phyloP scores from a whole-genome alignment of 2,113 vertebrate species.

The Ictidomys tridecemlineatus region DNA sequence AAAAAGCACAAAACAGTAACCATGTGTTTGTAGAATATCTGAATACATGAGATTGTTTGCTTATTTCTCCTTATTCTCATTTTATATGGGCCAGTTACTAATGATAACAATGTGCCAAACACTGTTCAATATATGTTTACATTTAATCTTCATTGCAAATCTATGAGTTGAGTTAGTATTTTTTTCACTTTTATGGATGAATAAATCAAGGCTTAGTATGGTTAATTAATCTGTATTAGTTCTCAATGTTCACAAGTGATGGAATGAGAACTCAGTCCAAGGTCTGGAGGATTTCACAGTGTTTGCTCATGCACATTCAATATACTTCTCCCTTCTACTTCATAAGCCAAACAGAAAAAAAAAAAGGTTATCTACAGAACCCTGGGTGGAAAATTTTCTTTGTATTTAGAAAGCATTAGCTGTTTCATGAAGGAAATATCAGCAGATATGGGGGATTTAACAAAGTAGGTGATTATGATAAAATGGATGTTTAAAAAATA shows the following conservation, averaged over 20 bases:
- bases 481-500: background rate
- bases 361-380: background rate
- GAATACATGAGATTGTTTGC: background rate
- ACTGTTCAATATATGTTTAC: background rate
- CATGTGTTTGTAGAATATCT: background rate
- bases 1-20: background rate
- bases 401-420: background rate
- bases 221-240: constrained; percentile 21
- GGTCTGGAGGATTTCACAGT: background rate
- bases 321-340: background rate
- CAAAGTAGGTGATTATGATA: background rate
- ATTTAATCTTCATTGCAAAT: background rate
- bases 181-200: background rate
- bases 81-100: background rate
- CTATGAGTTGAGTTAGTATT: background rate
- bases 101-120: background rate
- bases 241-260: background rate
- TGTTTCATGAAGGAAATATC: background rate
- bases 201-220: background rate
- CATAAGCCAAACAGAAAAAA: background rate
- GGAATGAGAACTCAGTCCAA: background rate
- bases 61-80: background rate
- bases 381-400: background rate
- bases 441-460: background rate
- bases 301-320: background rate